Evolutionary conservation across 2,888 invertebrate species (phyloP).

Genomic region (Stenchaetothrips biformis): DNA sequence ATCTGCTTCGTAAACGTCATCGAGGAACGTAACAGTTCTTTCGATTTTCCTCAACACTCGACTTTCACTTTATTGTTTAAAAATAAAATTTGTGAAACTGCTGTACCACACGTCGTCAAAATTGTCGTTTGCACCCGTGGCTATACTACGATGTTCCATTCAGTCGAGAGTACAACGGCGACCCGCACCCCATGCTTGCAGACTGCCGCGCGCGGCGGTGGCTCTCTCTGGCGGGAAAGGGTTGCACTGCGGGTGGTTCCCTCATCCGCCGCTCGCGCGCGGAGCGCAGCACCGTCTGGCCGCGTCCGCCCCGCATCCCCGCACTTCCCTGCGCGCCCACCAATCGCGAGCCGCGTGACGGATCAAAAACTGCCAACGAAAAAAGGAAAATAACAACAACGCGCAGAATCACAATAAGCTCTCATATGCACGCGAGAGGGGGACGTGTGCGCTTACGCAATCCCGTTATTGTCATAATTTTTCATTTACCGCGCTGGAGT

Average conservation of each 20-base stretch:
- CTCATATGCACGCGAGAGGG: background rate
- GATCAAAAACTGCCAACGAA: too few species aligned
- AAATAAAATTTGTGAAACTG: too few species aligned
- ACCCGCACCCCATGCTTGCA: background rate
- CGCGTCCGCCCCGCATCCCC: background rate
- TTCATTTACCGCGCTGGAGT: background rate
- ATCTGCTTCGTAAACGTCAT: too few species aligned
- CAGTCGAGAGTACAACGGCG: too few species aligned
- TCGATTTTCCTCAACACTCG: too few species aligned
- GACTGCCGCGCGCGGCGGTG: background rate
- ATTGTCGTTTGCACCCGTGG: too few species aligned
- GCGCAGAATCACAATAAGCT: background rate
- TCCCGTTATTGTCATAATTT: background rate
- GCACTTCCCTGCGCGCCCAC: background rate
- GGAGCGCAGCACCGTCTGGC: constrained; percentile 2
- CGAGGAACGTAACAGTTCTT: too few species aligned
- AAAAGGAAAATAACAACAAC: too few species aligned
- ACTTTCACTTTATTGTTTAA: too few species aligned
- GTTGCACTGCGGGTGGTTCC: background rate
- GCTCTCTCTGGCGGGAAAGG: background rate
- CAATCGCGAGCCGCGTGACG: background rate
- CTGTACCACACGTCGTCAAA: too few species aligned
- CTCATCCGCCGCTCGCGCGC: background rate
- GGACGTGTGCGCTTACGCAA: background rate
- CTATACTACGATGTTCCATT: too few species aligned